phyloP scores from a whole-genome alignment of 1,140 invertebrate genomes.

The Melitaea cinxia region DNA sequence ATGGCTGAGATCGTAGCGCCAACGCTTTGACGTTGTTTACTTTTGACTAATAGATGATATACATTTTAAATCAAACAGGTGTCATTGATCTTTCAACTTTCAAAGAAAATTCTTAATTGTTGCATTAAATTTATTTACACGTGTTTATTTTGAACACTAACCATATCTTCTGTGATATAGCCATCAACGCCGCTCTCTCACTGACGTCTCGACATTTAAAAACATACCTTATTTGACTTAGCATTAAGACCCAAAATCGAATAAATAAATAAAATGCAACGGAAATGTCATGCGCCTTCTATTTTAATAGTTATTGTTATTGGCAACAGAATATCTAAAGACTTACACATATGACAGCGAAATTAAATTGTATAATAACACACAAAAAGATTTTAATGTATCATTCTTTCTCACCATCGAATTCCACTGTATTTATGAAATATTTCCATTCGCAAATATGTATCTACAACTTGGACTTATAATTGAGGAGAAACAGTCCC shows the following conservation, averaged over 20 bases:
- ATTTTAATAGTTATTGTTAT: slow-evolving; percentile 9
- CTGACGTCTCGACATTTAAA: slow-evolving; percentile 8
- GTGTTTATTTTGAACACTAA: slow-evolving; percentile 27
- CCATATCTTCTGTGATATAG: slow-evolving; percentile 27
- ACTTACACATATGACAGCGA: not conserved
- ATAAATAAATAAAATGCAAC: not conserved
- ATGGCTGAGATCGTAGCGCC: too few species aligned
- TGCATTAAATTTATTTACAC: slow-evolving; percentile 31
- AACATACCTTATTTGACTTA: not conserved
- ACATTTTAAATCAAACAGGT: slow-evolving; percentile 1
- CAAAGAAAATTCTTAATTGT: slow-evolving; percentile 25
- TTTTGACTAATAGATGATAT: too few species aligned
- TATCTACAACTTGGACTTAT: too few species aligned
- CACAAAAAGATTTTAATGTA: too few species aligned
- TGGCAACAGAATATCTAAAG: not conserved
- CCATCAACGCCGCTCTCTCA: slow-evolving; percentile 18
- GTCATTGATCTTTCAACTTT: slow-evolving; percentile 15
- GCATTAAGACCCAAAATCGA: not conserved
- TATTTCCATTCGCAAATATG: too few species aligned
- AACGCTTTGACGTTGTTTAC: too few species aligned
- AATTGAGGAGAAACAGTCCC: too few species aligned
- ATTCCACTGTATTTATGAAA: too few species aligned
- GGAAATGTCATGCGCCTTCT: not conserved
- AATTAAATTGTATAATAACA: too few species aligned
- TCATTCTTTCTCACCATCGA: too few species aligned